Evolutionary conservation across 2,113 vertebrate species (phyloP).

Genomic region (Strigops habroptila): DNA sequence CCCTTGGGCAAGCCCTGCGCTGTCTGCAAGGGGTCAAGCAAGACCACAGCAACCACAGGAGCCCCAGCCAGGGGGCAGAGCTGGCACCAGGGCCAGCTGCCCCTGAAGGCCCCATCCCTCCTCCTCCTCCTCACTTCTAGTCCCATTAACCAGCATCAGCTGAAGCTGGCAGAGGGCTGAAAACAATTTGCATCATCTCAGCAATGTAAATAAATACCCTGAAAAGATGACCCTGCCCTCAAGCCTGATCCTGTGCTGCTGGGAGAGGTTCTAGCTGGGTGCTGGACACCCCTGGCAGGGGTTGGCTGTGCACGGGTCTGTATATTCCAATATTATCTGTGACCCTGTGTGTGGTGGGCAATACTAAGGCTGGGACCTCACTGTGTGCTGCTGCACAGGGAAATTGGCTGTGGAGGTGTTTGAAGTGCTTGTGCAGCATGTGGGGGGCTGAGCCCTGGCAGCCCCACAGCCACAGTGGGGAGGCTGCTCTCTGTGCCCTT

Average conservation of each 20-base stretch:
- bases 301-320: background rate
- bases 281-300: background rate
- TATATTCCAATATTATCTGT: background rate
- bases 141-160: background rate
- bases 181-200: background rate
- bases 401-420: background rate
- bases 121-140: background rate
- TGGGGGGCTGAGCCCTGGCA: background rate
- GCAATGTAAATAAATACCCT: background rate
- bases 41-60: rapidly evolving
- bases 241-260: background rate
- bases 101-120: background rate
- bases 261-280: background rate
- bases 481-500: background rate
- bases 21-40: rapidly evolving
- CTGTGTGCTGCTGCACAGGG: background rate
- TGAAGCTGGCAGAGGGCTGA: background rate
- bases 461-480: background rate
- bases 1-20: background rate
- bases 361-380: background rate
- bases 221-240: background rate
- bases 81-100: rapidly evolving
- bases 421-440: rapidly evolving
- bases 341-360: background rate
- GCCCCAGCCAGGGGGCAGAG: background rate